Base-by-base conservation (phyloP, 2,888 invertebrate genomes). In the Anthoptus insignis region DNA sequence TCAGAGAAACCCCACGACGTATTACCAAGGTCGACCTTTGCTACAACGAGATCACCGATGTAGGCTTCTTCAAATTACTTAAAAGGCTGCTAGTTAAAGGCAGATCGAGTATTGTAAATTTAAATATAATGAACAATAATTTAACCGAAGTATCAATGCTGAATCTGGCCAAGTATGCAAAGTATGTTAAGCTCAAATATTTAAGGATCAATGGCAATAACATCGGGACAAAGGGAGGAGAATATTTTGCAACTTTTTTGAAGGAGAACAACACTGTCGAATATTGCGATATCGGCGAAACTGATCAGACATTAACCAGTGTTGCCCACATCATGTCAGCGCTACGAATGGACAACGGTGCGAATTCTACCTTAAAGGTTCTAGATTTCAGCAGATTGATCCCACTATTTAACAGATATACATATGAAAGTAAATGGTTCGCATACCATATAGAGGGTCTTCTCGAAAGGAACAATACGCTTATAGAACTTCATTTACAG, bases 171-270 rank as follows among this genome's bases (percentile, higher is more conserved):
- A 84, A 82, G 67, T 90, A 89, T 67, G 84, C 91, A 0, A 78
- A 77, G 8, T 70, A 81, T 45, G 67, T 95, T 0, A 89, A 86
- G 21, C 73, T 96, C 0, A 88, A 88, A 73, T 92, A 90, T 65
- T 77, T 96, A 1, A 81, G 94, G 73, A 64, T 96, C 1, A 94
- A 93, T 70, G 95, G 95, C 0, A 96, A 95, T 73, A 89, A 94
- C 76, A 82, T 96, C 24, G 95, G 95, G 0, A 82, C 84, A 0
- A 83, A 89, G 84, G 94, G 94, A 1, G 94, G 94, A 0, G 89
- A 89, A 73, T 83, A 84, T 74, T 81, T 95, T n/a, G 93, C 94
- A 0, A 71, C 84, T 27, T 86, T 95, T 59, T 75, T 96, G 2
- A 81, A 79, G 2, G 79, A 87, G 13, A 94, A 94, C 71, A 79